Conservation (phyloP, 1,140 invertebrate species). For the Lasioglossum albipes region DNA sequence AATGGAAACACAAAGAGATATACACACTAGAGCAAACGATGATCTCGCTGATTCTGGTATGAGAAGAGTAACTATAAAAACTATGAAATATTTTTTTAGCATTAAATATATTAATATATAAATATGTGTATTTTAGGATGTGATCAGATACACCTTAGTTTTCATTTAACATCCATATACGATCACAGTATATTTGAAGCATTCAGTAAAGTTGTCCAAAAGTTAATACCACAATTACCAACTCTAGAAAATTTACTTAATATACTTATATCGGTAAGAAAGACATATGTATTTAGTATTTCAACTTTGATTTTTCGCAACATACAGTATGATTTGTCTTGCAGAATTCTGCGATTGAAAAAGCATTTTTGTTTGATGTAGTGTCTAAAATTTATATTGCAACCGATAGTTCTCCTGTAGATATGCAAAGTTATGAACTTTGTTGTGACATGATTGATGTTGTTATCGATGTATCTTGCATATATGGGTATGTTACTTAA, state of each 20-base stretch:
- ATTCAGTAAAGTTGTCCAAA: constrained; percentile 99
- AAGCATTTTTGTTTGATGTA: constrained; percentile 99
- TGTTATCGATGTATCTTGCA: constrained; percentile 98
- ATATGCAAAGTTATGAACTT: constrained; percentile 99
- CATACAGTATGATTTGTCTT: constrained; percentile 68
- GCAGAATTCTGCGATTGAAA: constrained; percentile 98
- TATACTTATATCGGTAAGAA: constrained; percentile 97
- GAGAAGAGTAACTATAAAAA: constrained; percentile 47
- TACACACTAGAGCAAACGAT: constrained; percentile 97
- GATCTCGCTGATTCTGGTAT: constrained; percentile 93
- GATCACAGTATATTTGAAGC: constrained; percentile 99
- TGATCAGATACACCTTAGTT: constrained; percentile 94
- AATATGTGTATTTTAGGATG: constrained; percentile 79
- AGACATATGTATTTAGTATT: not conserved
- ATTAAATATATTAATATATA: not conserved
- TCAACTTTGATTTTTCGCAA: constrained; percentile 5
- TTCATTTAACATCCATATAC: constrained; percentile 99
- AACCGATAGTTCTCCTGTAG: constrained; percentile 99
- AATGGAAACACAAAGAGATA: constrained; percentile 98
- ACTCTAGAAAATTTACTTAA: constrained; percentile 99
- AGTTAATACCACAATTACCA: constrained; percentile 97
- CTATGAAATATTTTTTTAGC: not conserved
- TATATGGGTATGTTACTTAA: constrained; percentile 91
- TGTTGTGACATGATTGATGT: constrained; percentile 99
- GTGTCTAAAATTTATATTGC: constrained; percentile 99